Evolutionary conservation across 2,888 invertebrate genomes (phyloP).

Genomic region (Tortrix viridana): DNA sequence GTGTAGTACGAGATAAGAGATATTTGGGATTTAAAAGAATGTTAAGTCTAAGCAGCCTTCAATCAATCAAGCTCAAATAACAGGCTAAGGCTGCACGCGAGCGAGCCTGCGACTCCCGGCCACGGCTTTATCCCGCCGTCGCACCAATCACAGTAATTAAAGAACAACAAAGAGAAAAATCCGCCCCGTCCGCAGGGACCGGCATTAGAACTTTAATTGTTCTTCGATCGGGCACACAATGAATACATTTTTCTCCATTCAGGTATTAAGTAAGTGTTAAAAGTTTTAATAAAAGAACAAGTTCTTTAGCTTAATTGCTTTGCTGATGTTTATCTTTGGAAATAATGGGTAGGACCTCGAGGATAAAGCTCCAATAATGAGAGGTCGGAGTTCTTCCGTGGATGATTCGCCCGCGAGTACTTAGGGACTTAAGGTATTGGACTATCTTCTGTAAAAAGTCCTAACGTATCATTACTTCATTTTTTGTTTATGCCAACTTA

Average conservation of each 20-base stretch:
- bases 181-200: constrained; percentile 47
- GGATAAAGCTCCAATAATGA: too few species aligned
- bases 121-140: constrained; percentile 66
- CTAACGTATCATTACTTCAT: too few species aligned
- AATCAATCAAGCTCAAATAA: constrained; percentile 65
- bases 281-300: constrained; percentile 21
- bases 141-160: constrained; percentile 78
- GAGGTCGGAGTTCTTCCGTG: too few species aligned
- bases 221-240: constrained; percentile 34
- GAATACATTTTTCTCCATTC: constrained; percentile 20
- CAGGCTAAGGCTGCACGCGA: constrained; percentile 56
- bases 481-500: too few species aligned
- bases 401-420: too few species aligned
- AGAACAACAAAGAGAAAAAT: constrained; percentile 67
- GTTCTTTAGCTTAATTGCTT: constrained; percentile 18
- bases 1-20: neutral
- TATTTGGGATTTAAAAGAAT: neutral
- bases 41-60: constrained; percentile 44
- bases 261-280: constrained; percentile 11
- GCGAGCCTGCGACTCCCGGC: constrained; percentile 59
- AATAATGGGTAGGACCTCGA: neutral
- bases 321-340: constrained; percentile 13
- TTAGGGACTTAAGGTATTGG: too few species aligned
- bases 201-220: constrained; percentile 58
- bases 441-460: too few species aligned